Conservation (phyloP, 2,113 vertebrate genomes). For the Eira barbara region DNA sequence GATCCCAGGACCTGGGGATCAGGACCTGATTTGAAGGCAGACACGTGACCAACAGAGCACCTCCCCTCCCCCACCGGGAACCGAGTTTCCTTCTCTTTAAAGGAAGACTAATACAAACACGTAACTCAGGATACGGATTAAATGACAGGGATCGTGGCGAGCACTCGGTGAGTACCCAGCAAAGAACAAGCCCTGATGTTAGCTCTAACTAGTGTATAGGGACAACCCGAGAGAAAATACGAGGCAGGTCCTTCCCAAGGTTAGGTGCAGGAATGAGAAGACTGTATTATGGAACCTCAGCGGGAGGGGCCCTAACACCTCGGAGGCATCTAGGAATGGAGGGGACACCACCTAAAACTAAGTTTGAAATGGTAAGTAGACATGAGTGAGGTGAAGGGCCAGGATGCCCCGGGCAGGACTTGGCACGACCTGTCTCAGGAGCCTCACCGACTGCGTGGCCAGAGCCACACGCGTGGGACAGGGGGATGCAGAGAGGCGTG, state of each 20-base stretch:
- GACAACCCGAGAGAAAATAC: background rate
- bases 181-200: background rate
- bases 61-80: too few relatives aligned
- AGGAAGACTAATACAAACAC: background rate
- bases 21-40: background rate
- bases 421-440: rapidly evolving
- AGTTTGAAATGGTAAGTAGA: background rate
- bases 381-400: background rate
- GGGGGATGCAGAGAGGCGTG: rapidly evolving
- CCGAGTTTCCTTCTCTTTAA: background rate
- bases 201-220: background rate
- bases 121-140: background rate
- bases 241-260: background rate
- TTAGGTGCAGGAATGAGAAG: background rate
- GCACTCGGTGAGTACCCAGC: background rate
- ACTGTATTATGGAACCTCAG: background rate
- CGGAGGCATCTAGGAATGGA: background rate
- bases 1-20: too few relatives aligned
- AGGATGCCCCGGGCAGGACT: background rate
- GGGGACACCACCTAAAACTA: background rate
- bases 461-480: background rate
- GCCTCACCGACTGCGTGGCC: background rate
- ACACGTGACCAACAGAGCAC: background rate
- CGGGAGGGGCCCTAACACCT: too few relatives aligned
- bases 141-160: background rate